These are phyloP conservation scores for Pipa parva DNA, from an alignment of 2,113 vertebrate genomes.

Conservation along the genomic window DNA sequence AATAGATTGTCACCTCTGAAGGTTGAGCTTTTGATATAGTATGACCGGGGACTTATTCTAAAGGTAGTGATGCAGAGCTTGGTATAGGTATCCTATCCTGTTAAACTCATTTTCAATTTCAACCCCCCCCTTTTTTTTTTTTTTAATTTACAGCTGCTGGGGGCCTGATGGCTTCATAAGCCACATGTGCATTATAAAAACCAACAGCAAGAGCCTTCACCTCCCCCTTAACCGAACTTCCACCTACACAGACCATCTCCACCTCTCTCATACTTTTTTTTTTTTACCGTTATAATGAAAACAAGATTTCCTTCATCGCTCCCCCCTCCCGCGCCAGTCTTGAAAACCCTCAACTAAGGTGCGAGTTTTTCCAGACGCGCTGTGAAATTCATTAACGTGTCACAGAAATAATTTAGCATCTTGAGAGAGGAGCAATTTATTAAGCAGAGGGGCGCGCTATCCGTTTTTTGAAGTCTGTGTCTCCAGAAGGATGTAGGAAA, in stretches of 20 bases:
- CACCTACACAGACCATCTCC: constrained; percentile 33
- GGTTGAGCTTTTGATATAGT: not conserved
- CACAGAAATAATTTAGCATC: constrained; percentile 51
- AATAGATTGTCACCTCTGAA: constrained; percentile 9
- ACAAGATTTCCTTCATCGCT: constrained; percentile 52
- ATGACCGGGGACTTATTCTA: not conserved
- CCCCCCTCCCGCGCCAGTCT: not conserved
- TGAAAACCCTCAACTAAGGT: constrained; percentile 46
- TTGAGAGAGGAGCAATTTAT: constrained; percentile 30
- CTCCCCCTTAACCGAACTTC: constrained; percentile 12
- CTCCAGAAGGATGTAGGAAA: not conserved
- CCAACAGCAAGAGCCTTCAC: constrained; percentile 30
- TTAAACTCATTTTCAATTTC: not conserved
- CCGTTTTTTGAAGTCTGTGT: constrained; percentile 32
- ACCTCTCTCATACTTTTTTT: constrained; percentile 22
- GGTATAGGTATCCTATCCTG: not conserved
- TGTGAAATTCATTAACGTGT: constrained; percentile 64
- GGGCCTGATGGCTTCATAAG: not conserved
- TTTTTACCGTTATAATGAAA: constrained; percentile 52
- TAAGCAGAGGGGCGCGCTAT: constrained; percentile 44
- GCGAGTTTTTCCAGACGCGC: constrained; percentile 60
- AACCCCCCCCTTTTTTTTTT: no score
- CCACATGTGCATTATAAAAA: constrained; percentile 49
- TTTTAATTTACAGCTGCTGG: constrained; percentile 34
- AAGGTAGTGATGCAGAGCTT: no score